phyloP scores from a whole-genome alignment of 1,140 invertebrate species.

The Calosoma granatense region DNA sequence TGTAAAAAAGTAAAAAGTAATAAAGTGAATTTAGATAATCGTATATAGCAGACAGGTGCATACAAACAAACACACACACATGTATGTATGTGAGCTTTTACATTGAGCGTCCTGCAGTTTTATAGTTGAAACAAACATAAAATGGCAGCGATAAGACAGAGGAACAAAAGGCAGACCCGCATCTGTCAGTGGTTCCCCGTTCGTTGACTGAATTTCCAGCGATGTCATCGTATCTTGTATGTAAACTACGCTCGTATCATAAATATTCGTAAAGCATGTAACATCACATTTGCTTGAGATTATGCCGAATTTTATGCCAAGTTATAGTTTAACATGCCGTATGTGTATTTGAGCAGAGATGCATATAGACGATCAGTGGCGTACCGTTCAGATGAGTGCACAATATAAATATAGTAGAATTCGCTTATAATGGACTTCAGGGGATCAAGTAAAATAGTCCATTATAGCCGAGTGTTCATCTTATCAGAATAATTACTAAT shows the following conservation, averaged over 20 bases:
- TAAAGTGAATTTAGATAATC: too few relatives aligned
- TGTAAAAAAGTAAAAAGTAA: too few relatives aligned
- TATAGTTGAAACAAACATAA: conserved; percentile 3
- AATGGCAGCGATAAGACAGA: not conserved
- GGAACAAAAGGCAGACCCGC: not conserved
- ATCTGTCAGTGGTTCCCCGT: too few relatives aligned
- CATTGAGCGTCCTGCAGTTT: too few relatives aligned
- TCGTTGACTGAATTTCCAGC: not conserved
- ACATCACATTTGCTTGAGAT: conserved; percentile 4
- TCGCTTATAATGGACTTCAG: not conserved
- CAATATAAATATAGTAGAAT: not conserved
- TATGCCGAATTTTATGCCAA: conserved; percentile 2
- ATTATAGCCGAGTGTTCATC: too few relatives aligned
- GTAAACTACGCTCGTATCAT: conserved; percentile 1
- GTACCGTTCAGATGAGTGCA: not conserved
- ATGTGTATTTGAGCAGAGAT: not conserved
- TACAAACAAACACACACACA: too few relatives aligned
- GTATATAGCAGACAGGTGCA: too few relatives aligned
- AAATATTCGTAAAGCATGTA: conserved; percentile 7
- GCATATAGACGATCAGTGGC: not conserved
- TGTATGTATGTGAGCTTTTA: too few relatives aligned
- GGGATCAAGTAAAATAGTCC: too few relatives aligned
- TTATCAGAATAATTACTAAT: too few relatives aligned
- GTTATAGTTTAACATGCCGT: not conserved
- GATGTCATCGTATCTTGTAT: not conserved